Conservation (phyloP, 2,888 invertebrate genomes). For the Campoletis raptor region DNA sequence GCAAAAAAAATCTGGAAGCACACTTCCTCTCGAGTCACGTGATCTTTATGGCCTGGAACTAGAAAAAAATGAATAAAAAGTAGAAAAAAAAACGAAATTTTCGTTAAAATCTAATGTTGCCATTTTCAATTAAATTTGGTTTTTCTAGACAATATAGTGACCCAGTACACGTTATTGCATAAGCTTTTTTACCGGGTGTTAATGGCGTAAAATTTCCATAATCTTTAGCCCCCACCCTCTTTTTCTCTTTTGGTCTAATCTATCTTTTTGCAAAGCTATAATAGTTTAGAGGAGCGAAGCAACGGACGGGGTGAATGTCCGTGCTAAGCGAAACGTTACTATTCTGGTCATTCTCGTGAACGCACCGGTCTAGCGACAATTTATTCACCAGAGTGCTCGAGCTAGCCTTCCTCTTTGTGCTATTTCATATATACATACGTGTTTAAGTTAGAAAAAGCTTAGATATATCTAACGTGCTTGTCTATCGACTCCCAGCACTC, state of each 20-base stretch:
- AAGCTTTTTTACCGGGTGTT: neutral
- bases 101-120: neutral
- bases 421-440: conserved; percentile 16
- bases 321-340: conserved; percentile 66
- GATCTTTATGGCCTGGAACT: too few relatives aligned
- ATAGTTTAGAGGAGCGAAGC: conserved; percentile 48
- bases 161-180: neutral
- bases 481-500: conserved; percentile 44
- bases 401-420: conserved; percentile 56
- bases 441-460: conserved; percentile 14
- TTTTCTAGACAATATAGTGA: neutral
- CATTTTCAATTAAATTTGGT: neutral
- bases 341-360: conserved; percentile 69
- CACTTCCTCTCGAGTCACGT: too few relatives aligned
- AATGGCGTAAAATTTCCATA: neutral
- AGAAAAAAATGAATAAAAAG: neutral
- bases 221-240: neutral
- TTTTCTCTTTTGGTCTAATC: conserved; percentile 10
- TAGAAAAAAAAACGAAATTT: neutral
- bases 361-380: conserved; percentile 69
- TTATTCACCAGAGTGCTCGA: conserved; percentile 65
- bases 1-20: too few relatives aligned
- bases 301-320: conserved; percentile 71
- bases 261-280: conserved; percentile 29
- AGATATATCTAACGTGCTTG: conserved; percentile 43